phyloP scores from a whole-genome alignment of 2,888 invertebrate species.

The Polydrusus cervinus region DNA sequence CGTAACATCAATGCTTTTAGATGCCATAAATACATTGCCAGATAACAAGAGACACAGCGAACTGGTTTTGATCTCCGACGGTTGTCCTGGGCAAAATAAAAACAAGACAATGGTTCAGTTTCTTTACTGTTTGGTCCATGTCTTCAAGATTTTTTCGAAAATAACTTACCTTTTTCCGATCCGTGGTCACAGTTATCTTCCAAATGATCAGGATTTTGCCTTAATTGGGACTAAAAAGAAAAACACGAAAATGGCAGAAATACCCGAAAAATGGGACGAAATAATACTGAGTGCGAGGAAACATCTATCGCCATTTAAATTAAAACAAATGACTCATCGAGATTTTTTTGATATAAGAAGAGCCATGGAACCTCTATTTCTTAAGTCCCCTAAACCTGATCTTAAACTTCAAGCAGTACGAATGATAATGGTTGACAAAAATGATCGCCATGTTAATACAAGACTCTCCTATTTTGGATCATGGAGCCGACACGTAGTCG shows the following conservation, averaged over 20 bases:
- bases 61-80: slow-evolving; percentile 33
- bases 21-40: slow-evolving; percentile 27
- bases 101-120: slow-evolving; percentile 26
- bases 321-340: slow-evolving; percentile 7
- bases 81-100: slow-evolving; percentile 32
- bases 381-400: slow-evolving; percentile 21
- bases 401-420: slow-evolving; percentile 22
- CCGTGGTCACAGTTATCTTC: slow-evolving; percentile 45
- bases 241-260: not conserved
- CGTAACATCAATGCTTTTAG: slow-evolving; percentile 31
- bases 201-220: slow-evolving; percentile 41
- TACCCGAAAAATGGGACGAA: slow-evolving; percentile 13
- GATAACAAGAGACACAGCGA: slow-evolving; percentile 10
- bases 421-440: slow-evolving; percentile 17
- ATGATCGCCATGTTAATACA: slow-evolving; percentile 10
- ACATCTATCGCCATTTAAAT: slow-evolving; percentile 24
- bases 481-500: not conserved
- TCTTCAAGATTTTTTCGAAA: slow-evolving; percentile 44
- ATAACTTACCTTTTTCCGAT: slow-evolving; percentile 31
- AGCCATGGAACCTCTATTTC: slow-evolving; percentile 23
- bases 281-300: slow-evolving; percentile 17
- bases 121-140: slow-evolving; percentile 13
- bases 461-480: too few species aligned
- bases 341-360: not conserved
- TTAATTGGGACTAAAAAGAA: slow-evolving; percentile 32